Evolutionary conservation across 2,888 invertebrate genomes (phyloP).

Genomic region (Hirtodrosophila cameraria): DNA sequence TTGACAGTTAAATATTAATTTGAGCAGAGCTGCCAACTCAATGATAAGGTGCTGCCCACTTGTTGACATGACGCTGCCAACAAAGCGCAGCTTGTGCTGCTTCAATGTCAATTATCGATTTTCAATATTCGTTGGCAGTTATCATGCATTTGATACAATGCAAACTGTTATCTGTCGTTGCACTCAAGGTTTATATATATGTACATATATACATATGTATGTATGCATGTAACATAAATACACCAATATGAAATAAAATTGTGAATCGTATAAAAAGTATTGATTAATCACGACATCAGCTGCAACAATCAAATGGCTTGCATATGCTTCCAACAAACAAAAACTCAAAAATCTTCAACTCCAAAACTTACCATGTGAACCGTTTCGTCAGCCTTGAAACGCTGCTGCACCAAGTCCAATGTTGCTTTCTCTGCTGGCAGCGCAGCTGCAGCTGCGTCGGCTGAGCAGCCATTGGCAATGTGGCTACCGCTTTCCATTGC

Average conservation of each 20-base stretch:
- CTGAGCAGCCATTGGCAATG: slow-evolving; percentile 12
- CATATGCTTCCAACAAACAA: too few relatives aligned
- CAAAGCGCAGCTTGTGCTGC: too few relatives aligned
- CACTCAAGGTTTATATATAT: neutral
- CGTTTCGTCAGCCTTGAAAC: slow-evolving; percentile 82
- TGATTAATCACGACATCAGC: slow-evolving; percentile 24
- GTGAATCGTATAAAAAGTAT: slow-evolving; percentile 3
- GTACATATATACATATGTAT: too few relatives aligned
- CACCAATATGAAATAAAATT: slow-evolving; percentile 8
- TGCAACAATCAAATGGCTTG: neutral
- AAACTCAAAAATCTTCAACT: too few relatives aligned
- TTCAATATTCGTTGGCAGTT: too few relatives aligned
- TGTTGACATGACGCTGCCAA: too few relatives aligned
- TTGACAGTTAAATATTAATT: too few relatives aligned
- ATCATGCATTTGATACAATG: neutral
- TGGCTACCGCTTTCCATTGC: slow-evolving; percentile 36
- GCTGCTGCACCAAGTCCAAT: slow-evolving; percentile 80
- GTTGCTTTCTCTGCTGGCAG: slow-evolving; percentile 37
- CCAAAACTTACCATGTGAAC: slow-evolving; percentile 81
- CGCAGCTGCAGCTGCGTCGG: slow-evolving; percentile 1
- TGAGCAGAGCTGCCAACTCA: too few relatives aligned
- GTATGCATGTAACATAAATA: too few relatives aligned
- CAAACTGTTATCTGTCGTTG: neutral
- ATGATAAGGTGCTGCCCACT: too few relatives aligned
- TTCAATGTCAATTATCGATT: neutral